Conservation (phyloP, 2,113 vertebrate genomes). For the Erythrolamprus reginae region DNA sequence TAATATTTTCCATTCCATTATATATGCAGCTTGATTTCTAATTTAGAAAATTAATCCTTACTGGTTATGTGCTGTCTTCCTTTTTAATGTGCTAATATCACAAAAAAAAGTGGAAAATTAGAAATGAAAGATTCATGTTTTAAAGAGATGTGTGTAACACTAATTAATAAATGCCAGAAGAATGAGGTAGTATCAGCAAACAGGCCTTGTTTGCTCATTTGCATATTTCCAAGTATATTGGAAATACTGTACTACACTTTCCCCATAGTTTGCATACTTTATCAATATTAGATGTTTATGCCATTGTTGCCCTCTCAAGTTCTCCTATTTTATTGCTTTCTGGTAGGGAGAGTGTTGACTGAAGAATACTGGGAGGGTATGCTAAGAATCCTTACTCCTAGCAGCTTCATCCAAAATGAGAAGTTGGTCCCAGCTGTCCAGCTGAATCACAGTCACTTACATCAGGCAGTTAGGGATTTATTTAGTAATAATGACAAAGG, state of each 20-base stretch:
- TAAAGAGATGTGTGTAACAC: constrained; percentile 25
- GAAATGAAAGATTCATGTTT: constrained; percentile 10
- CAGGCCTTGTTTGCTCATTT: constrained; percentile 22
- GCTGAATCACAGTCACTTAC: not conserved
- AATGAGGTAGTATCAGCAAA: constrained; percentile 27
- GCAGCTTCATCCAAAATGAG: not conserved
- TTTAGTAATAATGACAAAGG: not conserved
- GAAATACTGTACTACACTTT: not conserved
- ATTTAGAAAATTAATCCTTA: not conserved
- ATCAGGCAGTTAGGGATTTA: not conserved
- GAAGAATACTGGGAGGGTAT: not conserved
- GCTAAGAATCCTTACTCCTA: not conserved
- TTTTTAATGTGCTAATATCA: not conserved
- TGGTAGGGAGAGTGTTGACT: not conserved
- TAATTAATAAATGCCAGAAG: constrained; percentile 43
- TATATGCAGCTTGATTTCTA: not conserved
- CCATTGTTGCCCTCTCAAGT: not conserved
- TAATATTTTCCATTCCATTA: not conserved
- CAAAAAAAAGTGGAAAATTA: constrained; percentile 30
- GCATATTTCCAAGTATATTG: constrained; percentile 25
- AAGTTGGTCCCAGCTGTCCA: not conserved
- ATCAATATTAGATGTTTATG: constrained; percentile 41
- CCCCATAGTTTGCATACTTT: constrained; percentile 12
- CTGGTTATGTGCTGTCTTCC: constrained; percentile 1
- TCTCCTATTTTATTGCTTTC: not conserved